Evolutionary conservation across 2,113 vertebrate species (phyloP), one percentile per base, ranked within the genome.

Genomic region (Lepisosteus oculatus): DNA sequence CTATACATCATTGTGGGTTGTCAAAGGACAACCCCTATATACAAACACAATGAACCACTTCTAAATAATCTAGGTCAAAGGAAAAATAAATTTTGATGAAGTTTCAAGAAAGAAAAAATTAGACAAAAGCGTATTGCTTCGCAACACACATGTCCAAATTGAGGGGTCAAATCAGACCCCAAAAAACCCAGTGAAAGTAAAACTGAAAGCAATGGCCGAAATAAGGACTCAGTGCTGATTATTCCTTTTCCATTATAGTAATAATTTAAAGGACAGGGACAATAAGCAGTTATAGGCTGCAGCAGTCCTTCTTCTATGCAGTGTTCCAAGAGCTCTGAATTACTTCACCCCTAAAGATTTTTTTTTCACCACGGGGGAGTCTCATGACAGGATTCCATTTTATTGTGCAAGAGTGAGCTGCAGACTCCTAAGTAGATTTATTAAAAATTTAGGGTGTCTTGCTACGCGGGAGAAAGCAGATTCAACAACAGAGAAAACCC

Each of bases 401-500:
- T 69, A 41, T 41, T 42, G 62, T 64, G 7, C 45, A 15, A 51
- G 45, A 67, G 65, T 17, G 13, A 69, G 13, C 51, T 56, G 51
- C 67, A 69, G 67, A 56, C 47, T 69, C 55, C 29, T 69, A 56
- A 69, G 67, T 69, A 57, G 29, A 29, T 42, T n/a, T 55, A 69
- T 69, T 56, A 69, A 69, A 55, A 15, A 69, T 69, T 41, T 56
- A 69, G n/a, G 29, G 51, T 5, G 6, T 55, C 67, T 69, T 56
- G 51, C 67, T 41, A 55, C 29, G 67, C 51, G 43, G 67, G 54
- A 42, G 67, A 42, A 57, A 57, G 67, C 54, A 55, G 29, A 69
- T 43, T 69, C 13, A 3, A 69, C 43, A 55, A 64, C 62, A 64
- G 62, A 43, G 12, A 55, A 69, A 69, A 29, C 67, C 51, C 67